Evolutionary conservation across 2,888 invertebrate species (phyloP), one percentile per base, ranked within the genome.

Genomic region (Diabrotica balteata): DNA sequence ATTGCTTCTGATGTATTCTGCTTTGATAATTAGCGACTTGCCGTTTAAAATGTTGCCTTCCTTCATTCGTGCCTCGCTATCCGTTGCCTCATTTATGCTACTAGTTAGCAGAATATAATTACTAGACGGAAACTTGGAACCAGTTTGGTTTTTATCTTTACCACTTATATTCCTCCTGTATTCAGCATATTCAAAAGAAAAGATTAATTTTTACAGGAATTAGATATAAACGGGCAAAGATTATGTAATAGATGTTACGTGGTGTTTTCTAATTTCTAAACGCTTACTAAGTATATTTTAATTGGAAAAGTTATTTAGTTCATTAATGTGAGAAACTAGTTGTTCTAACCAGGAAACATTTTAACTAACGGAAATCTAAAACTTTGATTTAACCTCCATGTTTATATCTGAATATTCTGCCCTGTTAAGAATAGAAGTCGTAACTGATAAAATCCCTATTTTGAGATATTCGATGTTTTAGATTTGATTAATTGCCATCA

Each of bases 1-100:
- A 63, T 63, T 63, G 63, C 63, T 42, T 50, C 51, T 63, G 63
- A 63, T 63, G 63, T 63, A 63, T 45, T 55, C 44, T 50, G 63
- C 49, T 63, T 55, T 57, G 17, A 55, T 63, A 63, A 63, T 63
- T 63, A 63, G 44, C 63, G 45, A 44, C 50, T 43, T 50, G 57
- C 45, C 63, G 55, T 11, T 57, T 57, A 57, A 57, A 57, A 57
- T 17, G 43, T 57, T 17, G 11, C n/a, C 44, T 11, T 55, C 17
- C 55, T 46, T 11, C 55, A 57, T 57, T 17, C 44, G 9, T n/a
- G 17, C 45, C 17, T 57, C 54, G 54, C 43, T 43, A 42, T 43
- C 9, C 32, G 32, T 10, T 7, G 11, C 22, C 43, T 42, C n/a
- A 55, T 9, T 52, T 52, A n/a, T 53, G 43, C 53, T 45, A 55